Evolutionary conservation across 2,888 invertebrate genomes (phyloP), one percentile per base, ranked within the genome.

Genomic region (Drosophila barbarae): DNA sequence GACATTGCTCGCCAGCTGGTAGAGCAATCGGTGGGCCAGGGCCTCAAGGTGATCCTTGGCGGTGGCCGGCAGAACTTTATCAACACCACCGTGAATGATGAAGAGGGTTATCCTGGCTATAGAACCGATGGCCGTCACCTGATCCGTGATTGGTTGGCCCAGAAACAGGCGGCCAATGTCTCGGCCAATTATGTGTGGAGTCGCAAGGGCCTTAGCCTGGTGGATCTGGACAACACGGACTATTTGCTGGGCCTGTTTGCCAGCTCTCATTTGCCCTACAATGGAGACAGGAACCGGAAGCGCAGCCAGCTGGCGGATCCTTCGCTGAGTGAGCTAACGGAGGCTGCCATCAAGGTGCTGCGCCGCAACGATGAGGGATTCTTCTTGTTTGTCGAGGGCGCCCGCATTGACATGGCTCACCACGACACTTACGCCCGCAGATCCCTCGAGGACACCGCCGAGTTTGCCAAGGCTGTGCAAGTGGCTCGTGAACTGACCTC

Each of bases 361-460:
- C 88, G 89, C 35, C 92, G 91, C 76, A 90, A 91, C 67, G 77
- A 89, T 0, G 90, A 93, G 1, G 96, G 96, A 28, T 96, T 91
- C 87, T 94, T 95, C 82, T 89, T 96, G 12, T 93, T 95, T 76
- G 93, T 95, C 12, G 93, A 93, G 90, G 92, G 93, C 63, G 92
- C 93, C 1, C 82, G 83, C 28, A 89, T 89, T 36, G 89, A 90
- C 55, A 87, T 89, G 87, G 92, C 91, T 71, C 92, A 93, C 58
- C 93, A 97, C 77, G 92, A 91, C 3, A 93, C 91, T 0, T 91
- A 90, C 79, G 94, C 94, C 0, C 91, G 91, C 10, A 92, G 92
- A 61, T 94, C 97, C 0, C 89, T 97, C 1, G 93, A 94, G 76
- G 97, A 98, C 87, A 95, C 95, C 0, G 91, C 94, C 0, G 95